Conservation (phyloP, 2,113 vertebrate species). For the Odobenus rosmarus region DNA sequence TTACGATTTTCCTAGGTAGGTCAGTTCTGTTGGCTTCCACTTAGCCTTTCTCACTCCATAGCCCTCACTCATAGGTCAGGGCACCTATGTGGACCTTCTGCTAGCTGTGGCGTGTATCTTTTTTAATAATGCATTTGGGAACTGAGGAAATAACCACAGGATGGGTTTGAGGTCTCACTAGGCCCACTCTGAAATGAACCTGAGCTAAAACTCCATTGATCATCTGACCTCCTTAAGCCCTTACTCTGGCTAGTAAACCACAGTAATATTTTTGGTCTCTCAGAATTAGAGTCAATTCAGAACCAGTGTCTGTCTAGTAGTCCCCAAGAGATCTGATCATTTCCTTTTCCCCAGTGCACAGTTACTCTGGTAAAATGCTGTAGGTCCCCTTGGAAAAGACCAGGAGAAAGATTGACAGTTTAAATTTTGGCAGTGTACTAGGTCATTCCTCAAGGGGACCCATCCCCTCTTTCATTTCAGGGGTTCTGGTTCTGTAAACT, state of each 20-base stretch:
- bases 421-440: not conserved
- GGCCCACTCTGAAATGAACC: not conserved
- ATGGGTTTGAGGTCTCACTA: not conserved
- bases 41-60: not conserved
- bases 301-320: not conserved
- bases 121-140: not conserved
- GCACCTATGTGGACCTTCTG: not conserved
- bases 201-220: not conserved
- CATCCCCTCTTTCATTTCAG: not conserved
- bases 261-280: not conserved
- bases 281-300: not conserved
- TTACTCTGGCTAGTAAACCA: not conserved
- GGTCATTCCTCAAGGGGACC: not conserved
- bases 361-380: not conserved
- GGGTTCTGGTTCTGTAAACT: not conserved
- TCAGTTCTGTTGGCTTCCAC: not conserved
- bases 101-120: not conserved
- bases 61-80: not conserved
- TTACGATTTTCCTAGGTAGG: not conserved
- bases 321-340: not conserved
- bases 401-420: not conserved
- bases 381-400: not conserved
- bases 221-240: not conserved
- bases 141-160: not conserved
- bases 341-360: not conserved